Evolutionary conservation across 2,113 vertebrate genomes (phyloP).

Genomic region (Catagonus wagneri): DNA sequence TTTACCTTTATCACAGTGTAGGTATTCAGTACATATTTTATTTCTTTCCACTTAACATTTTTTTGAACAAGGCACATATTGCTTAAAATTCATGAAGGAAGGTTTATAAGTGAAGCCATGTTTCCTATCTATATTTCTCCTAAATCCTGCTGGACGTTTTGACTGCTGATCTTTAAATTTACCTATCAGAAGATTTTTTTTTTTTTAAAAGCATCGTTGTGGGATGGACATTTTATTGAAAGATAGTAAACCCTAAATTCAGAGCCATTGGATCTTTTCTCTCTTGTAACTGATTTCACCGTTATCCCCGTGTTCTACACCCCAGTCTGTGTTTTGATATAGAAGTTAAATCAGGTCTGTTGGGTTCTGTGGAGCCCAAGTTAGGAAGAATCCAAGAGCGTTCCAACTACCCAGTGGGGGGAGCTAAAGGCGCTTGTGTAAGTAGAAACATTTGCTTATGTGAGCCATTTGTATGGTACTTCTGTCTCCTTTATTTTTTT

Average conservation of each 20-base stretch:
- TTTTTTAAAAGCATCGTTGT: background rate
- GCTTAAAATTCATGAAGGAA: background rate
- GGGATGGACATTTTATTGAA: background rate
- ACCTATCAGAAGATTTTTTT: background rate
- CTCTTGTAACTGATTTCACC: background rate
- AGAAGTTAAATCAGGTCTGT: background rate
- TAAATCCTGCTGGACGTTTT: background rate
- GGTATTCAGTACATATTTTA: background rate
- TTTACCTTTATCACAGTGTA: background rate
- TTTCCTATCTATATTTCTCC: background rate
- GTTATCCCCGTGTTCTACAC: background rate
- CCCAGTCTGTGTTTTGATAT: background rate
- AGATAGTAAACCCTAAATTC: background rate
- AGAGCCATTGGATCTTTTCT: background rate
- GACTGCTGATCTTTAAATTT: background rate
- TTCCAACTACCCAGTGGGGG: background rate
- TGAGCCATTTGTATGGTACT: background rate
- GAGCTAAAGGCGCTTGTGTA: background rate
- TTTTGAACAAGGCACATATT: background rate
- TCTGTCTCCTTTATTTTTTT: background rate
- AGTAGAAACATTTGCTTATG: background rate
- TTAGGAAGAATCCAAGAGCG: background rate
- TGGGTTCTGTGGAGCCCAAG: background rate
- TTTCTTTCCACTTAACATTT: background rate
- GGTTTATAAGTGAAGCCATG: background rate